A percentile compares a stretch with the other conserved stretches of the same genome.
Conservation (phyloP, 2,888 invertebrate species). For the Dilophus febrilis region DNA sequence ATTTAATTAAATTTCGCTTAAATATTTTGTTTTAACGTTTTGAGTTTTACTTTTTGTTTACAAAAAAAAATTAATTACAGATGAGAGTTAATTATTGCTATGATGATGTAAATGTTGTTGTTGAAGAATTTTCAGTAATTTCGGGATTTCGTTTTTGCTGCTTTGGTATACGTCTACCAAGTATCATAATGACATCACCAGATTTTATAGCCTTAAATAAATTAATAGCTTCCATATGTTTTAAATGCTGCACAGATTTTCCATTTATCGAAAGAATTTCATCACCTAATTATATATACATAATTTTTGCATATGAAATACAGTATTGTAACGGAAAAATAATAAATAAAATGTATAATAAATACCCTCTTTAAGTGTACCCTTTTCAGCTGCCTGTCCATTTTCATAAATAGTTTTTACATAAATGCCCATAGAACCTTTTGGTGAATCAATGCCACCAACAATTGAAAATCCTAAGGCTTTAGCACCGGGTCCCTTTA, state of each 20-base stretch:
- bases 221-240: constrained; percentile 61
- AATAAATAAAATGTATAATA: neutral
- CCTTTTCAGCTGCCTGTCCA: constrained; percentile 71
- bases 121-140: neutral
- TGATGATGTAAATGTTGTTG: too few relatives aligned
- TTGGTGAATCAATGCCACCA: constrained; percentile 70
- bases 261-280: constrained; percentile 67
- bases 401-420: constrained; percentile 73
- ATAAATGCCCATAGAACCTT: constrained; percentile 75
- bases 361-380: constrained; percentile 62
- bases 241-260: constrained; percentile 56
- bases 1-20: too few relatives aligned
- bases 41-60: too few relatives aligned
- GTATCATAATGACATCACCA: constrained; percentile 56
- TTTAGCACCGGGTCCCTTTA: constrained; percentile 68
- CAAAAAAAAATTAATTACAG: too few relatives aligned
- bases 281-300: constrained; percentile 40
- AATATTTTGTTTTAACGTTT: too few relatives aligned
- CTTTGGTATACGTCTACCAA: constrained; percentile 35
- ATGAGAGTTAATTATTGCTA: too few relatives aligned
- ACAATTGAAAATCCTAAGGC: constrained; percentile 81
- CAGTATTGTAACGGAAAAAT: neutral
- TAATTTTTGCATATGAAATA: neutral
- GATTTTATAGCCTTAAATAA: constrained; percentile 63
- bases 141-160: neutral